Evolutionary conservation across 2,113 vertebrate genomes (phyloP), one percentile per base, ranked within the genome.

Genomic region (Grallaria varia): DNA sequence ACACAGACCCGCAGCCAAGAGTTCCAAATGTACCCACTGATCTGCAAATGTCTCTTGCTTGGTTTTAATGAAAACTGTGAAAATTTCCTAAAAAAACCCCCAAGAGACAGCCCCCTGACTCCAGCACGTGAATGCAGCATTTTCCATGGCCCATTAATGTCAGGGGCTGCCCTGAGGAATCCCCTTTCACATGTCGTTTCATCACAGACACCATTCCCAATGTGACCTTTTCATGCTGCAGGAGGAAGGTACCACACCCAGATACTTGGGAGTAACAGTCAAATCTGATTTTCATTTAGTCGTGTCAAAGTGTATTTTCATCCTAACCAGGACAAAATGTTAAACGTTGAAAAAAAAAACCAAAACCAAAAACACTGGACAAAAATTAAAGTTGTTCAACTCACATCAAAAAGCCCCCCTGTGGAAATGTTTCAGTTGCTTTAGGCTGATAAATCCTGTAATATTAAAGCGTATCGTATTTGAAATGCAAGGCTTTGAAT

Each of bases 181-280:
- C 55, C 64, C 64, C 85, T 86, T 88, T 92, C 93, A 13, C 58
- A 5, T 52, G 5, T 2, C 35, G 85, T 92, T 95, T 69, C 85
- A 59, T 95, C 88, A 71, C 1, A 14, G 19, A 13, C 33, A 37
- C 69, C 27, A 11, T 19, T 69, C 63, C 52, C 93, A 67, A 17
- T 14, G 35, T 95, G 94, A 95, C 88, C 94, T 95, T 95, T 93
- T 25, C 88, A 4, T 27, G 16, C 47, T 56, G 78, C 67, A 47
- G 45, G 13, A 67, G 24, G 78, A 68, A 90, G 66, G 82, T 71
- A 59, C 64, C 25, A 25, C 23, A 33, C 2, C 4, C 50, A 16
- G 1, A 10, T 6, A 60, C 47, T 59, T 24, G 58, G 78, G 28
- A 93, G 52, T 5, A 14, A 39, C 1, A 37, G 25, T 37, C 85